Percentiles rank a stretch among this genome's conserved stretches.
phyloP scores from a whole-genome alignment of 2,113 vertebrate species.

The Anguilla japonica region DNA sequence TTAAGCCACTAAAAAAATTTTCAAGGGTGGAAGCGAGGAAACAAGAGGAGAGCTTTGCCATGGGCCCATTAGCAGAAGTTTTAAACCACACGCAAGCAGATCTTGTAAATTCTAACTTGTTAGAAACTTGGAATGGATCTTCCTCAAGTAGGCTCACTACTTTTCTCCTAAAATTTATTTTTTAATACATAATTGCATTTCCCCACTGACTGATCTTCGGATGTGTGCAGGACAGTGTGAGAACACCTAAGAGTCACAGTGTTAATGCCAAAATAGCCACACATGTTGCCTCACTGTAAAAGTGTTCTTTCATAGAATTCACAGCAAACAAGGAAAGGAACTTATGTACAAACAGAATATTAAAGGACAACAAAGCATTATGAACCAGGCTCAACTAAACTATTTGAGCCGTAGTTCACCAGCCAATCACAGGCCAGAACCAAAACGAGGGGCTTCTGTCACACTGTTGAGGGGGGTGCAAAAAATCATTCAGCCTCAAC shows the following conservation, averaged over 20 bases:
- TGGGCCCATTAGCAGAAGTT: no score
- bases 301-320: background rate
- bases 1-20: background rate
- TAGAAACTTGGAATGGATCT: background rate
- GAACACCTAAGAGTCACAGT: background rate
- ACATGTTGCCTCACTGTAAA: background rate
- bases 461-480: background rate
- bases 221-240: background rate
- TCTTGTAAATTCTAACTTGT: background rate
- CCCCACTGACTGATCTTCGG: background rate
- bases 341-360: slow-evolving; percentile 24
- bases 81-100: background rate
- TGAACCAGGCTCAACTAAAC: background rate
- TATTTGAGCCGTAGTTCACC: background rate
- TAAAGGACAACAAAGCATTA: slow-evolving; percentile 13
- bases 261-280: background rate
- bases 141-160: background rate
- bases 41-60: background rate
- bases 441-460: background rate
- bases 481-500: slow-evolving; percentile 51
- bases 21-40: background rate
- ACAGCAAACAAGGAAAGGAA: slow-evolving; percentile 14
- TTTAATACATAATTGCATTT: background rate
- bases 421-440: background rate
- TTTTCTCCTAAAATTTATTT: background rate